Evolutionary conservation across 2,113 vertebrate genomes (phyloP).

Genomic region (Pseudorasbora parva): DNA sequence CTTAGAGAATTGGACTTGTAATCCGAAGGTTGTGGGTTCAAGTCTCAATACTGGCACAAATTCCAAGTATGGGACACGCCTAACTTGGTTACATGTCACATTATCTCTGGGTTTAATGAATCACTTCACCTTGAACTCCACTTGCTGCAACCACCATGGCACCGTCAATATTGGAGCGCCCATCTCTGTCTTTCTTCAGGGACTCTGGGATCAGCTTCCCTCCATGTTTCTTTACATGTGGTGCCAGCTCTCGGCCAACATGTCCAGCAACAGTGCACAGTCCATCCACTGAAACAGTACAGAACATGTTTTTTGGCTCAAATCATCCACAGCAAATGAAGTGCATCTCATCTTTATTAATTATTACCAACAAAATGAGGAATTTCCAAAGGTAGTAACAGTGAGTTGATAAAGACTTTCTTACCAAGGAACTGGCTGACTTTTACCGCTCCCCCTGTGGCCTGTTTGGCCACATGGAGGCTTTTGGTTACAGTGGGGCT

Average conservation of each 20-base stretch:
- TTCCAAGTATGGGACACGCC: too few relatives aligned
- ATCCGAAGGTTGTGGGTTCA: too few relatives aligned
- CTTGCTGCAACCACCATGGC: conserved; percentile 96
- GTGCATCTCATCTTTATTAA: neutral
- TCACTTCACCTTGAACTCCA: conserved; percentile 88
- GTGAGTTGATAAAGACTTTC: neutral
- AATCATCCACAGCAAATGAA: neutral
- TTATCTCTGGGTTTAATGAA: neutral
- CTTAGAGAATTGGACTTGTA: too few relatives aligned
- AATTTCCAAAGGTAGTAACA: neutral
- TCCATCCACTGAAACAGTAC: conserved; percentile 84
- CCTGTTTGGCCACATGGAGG: conserved; percentile 93
- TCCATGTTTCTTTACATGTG: conserved; percentile 94
- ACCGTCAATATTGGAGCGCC: conserved; percentile 90
- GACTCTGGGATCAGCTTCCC: conserved; percentile 95
- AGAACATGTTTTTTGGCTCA: conserved; percentile 41
- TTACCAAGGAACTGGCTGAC: conserved; percentile 97
- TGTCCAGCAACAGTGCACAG: conserved; percentile 87
- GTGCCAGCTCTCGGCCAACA: conserved; percentile 91
- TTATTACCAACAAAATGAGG: neutral
- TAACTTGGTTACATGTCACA: neutral
- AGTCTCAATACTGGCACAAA: too few relatives aligned
- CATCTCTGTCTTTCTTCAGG: conserved; percentile 92
- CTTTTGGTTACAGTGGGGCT: conserved; percentile 88
- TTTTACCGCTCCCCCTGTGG: conserved; percentile 94